Evolutionary conservation across 2,888 invertebrate species (phyloP), one percentile per base, ranked within the genome.

Genomic region (Sinohyriopsis cumingii): DNA sequence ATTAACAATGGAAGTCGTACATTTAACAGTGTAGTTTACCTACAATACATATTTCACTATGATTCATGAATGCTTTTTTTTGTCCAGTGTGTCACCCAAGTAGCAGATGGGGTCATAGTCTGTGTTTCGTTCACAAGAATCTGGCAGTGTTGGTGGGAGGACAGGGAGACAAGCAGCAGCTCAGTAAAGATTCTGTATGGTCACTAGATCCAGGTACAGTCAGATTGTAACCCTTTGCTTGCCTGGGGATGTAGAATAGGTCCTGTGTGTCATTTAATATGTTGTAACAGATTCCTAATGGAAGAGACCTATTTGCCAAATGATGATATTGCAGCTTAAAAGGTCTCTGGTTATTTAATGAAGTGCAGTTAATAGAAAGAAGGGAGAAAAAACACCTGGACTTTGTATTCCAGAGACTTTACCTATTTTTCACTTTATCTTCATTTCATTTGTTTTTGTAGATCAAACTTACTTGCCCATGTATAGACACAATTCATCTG

Each of bases 91-190:
- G 80, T 33, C 75, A 80, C 56, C 89, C 89, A 24, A 83, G 81
- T 60, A 80, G 82, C 25, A 76, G 89, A 68, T 89, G 89, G 89
- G 89, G 89, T 22, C 88, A 88, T 71, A 84, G 85, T 18, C 70
- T 89, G 76, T 81, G 84, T 75, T 75, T 87, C 76, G 76, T 85
- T 18, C 78, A 81, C 75, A 84, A 84, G 55, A 79, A 82, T 28
- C 70, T 79, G 56, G 85, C 86, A 1, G 80, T 89, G 18, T 69
- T 89, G 60, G 83, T 89, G 63, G 89, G 89, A 28, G 87, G 87
- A 28, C 87, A 87, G 65, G 86, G 87, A 12, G 87, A 86, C 56
- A 85, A 86, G 72, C 86, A 86, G 56, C 84, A 84, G 55, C 79
- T 87, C 28, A 81, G 81, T 71, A 84, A 81, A 65, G 89, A 89